Conservation (phyloP, 53 echinoderm and acorn worm genomes). For the Temnopleurus reevesii region DNA sequence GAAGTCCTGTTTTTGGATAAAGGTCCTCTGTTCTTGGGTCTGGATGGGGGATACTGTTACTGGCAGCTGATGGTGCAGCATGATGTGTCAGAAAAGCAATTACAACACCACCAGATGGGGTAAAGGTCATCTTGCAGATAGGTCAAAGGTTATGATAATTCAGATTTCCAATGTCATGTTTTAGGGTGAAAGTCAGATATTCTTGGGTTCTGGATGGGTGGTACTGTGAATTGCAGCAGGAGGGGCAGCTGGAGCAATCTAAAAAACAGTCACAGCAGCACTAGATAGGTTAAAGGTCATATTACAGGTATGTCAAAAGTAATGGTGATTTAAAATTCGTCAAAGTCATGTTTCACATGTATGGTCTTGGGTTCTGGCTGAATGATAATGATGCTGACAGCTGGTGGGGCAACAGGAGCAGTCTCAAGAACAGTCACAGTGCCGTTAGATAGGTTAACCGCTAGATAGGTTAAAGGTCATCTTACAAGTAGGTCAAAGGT, state of each 20-base stretch:
- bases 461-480: conserved; percentile 98
- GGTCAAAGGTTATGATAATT: neutral
- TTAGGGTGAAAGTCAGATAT: too few species aligned
- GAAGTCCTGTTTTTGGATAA: neutral
- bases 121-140: conserved; percentile 98
- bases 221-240: conserved; percentile 88
- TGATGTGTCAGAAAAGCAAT: conserved; percentile 91
- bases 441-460: conserved; percentile 95
- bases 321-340: too few species aligned
- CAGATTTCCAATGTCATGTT: too few species aligned
- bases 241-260: conserved; percentile 89
- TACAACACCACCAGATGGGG: conserved; percentile 96
- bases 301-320: conserved; percentile 71
- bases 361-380: too few species aligned
- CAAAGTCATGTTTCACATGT: neutral
- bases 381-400: conserved; percentile 86
- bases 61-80: conserved; percentile 92
- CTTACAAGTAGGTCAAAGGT: conserved; percentile 77
- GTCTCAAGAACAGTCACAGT: conserved; percentile 97
- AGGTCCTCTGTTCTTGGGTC: neutral
- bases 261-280: conserved; percentile 86
- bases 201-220: too few species aligned
- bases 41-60: too few species aligned
- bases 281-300: conserved; percentile 96
- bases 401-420: conserved; percentile 94